These are phyloP conservation scores for Chaenogobius annularis DNA, from an alignment of 2,113 vertebrate genomes.

Conservation along the genomic window DNA sequence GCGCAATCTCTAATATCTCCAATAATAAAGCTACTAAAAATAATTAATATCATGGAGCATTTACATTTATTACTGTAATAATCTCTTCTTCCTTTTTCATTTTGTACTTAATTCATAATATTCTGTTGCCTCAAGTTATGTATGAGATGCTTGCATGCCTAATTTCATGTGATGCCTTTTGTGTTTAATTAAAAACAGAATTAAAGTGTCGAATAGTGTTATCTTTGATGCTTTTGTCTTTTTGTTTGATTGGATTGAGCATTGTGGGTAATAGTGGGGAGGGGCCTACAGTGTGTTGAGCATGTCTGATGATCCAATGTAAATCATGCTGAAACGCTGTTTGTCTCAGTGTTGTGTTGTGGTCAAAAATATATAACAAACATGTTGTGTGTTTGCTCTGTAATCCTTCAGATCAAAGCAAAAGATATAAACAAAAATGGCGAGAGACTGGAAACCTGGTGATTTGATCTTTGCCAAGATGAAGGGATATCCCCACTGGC, in stretches of 20 bases:
- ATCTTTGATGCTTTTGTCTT: no score
- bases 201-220: no score
- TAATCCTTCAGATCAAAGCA: not conserved
- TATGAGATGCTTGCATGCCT: no score
- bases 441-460: constrained; percentile 91
- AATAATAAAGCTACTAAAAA: no score
- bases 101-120: no score
- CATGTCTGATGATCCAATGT: not conserved
- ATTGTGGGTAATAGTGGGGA: constrained; percentile 27
- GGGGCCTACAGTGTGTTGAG: constrained; percentile 19
- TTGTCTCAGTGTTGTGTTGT: not conserved
- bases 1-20: no score
- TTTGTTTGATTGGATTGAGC: constrained; percentile 27
- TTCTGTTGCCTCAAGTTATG: not conserved
- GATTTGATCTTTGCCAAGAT: constrained; percentile 97
- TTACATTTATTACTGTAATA: no score
- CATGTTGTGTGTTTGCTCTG: not conserved
- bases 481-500: constrained; percentile 98
- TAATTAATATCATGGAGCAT: no score
- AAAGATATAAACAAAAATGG: constrained; percentile 71
- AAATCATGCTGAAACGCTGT: not conserved
- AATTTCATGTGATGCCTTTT: no score
- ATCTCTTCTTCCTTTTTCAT: no score
- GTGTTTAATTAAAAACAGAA: no score
- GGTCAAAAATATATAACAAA: not conserved